phyloP scores from a whole-genome alignment of 2,888 invertebrate genomes.

The Platypus cylindrus region DNA sequence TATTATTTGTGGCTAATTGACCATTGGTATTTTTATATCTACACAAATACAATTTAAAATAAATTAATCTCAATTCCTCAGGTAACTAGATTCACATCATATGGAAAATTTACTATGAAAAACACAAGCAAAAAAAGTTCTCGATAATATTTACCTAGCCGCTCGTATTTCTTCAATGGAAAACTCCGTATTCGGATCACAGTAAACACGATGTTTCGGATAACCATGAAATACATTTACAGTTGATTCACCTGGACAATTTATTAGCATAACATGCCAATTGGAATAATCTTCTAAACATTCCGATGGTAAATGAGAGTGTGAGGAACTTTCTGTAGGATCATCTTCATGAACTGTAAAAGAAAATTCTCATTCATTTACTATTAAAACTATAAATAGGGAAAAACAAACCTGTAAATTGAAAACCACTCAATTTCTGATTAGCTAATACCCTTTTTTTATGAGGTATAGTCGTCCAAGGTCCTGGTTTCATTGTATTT shows the following conservation, averaged over 20 bases:
- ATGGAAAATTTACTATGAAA: too few species aligned
- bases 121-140: too few species aligned
- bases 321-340: slow-evolving; percentile 8
- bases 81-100: too few species aligned
- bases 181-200: slow-evolving; percentile 49
- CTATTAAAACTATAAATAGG: background rate
- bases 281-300: slow-evolving; percentile 40
- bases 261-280: slow-evolving; percentile 41
- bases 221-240: slow-evolving; percentile 46
- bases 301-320: slow-evolving; percentile 19
- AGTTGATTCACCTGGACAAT: slow-evolving; percentile 50
- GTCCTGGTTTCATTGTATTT: slow-evolving; percentile 56
- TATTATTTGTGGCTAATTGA: too few species aligned
- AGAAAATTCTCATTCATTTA: background rate
- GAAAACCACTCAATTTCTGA: slow-evolving; percentile 18
- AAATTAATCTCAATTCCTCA: too few species aligned
- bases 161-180: slow-evolving; percentile 68
- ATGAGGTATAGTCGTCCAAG: slow-evolving; percentile 46
- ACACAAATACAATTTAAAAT: too few species aligned
- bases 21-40: too few species aligned
- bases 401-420: slow-evolving; percentile 36
- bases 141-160: slow-evolving; percentile 36
- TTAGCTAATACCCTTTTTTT: slow-evolving; percentile 25
- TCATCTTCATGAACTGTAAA: slow-evolving; percentile 13
- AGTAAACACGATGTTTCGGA: slow-evolving; percentile 52